These are phyloP conservation scores for Tinamus major DNA, from an alignment of 2,797 vertebrate species.

Conservation along the genomic window DNA sequence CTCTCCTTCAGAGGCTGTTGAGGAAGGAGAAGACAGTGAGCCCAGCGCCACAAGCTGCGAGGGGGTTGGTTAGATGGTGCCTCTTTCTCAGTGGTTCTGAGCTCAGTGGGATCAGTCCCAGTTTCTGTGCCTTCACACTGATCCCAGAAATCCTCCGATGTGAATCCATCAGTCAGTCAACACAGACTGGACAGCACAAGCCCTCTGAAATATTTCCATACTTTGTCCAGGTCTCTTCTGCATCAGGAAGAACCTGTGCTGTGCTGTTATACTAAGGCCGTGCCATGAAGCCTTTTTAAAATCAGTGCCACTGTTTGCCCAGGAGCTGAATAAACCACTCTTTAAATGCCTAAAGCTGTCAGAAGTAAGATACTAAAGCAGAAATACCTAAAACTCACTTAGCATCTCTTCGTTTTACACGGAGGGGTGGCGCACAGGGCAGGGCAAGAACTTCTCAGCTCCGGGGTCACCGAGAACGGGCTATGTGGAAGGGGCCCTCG, in stretches of 20 bases:
- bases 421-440: background rate
- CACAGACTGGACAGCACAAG: background rate
- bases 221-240: background rate
- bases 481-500: background rate
- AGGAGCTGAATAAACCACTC: background rate
- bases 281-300: background rate
- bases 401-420: background rate
- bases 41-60: accelerated
- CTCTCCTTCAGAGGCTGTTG: background rate
- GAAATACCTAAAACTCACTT: background rate
- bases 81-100: background rate
- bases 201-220: background rate
- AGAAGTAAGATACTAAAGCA: background rate
- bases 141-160: background rate
- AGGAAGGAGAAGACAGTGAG: accelerated
- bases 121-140: background rate
- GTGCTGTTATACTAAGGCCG: accelerated
- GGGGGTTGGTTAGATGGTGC: accelerated
- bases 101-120: background rate
- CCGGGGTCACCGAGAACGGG: background rate
- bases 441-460: background rate
- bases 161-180: background rate
- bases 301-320: background rate
- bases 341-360: background rate
- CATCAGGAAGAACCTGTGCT: background rate